phyloP scores from a whole-genome alignment of 2,797 vertebrate species.

The Crocidura indochinensis region DNA sequence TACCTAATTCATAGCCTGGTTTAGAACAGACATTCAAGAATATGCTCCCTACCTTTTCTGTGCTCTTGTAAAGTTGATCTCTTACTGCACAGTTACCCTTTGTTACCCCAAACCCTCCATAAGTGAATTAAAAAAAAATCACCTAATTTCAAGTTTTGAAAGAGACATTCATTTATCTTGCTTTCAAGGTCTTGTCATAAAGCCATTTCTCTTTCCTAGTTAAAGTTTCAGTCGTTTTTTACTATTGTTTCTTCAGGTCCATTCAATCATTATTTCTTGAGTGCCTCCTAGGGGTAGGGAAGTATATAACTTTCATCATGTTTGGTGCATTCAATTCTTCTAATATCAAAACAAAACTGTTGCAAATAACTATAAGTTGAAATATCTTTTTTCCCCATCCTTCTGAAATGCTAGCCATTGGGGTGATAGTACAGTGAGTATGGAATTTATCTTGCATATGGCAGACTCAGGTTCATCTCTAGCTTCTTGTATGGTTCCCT shows the following conservation, averaged over 20 bases:
- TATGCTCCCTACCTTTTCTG: neutral
- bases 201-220: conserved; percentile 48
- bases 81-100: neutral
- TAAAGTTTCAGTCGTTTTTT: conserved; percentile 16
- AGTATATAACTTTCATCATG: neutral
- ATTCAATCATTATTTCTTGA: neutral
- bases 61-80: neutral
- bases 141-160: neutral
- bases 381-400: neutral
- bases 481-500: too few relatives aligned
- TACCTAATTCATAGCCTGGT: neutral
- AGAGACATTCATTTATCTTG: neutral
- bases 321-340: neutral
- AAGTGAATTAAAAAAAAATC: neutral
- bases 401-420: neutral
- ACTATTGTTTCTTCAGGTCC: neutral
- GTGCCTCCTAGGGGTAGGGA: neutral
- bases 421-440: neutral
- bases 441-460: neutral
- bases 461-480: too few relatives aligned
- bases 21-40: neutral
- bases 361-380: neutral
- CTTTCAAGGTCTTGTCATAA: neutral
- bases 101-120: neutral
- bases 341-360: neutral